phyloP scores from a whole-genome alignment of 2,888 invertebrate species.

The Leptodirus hochenwartii region DNA sequence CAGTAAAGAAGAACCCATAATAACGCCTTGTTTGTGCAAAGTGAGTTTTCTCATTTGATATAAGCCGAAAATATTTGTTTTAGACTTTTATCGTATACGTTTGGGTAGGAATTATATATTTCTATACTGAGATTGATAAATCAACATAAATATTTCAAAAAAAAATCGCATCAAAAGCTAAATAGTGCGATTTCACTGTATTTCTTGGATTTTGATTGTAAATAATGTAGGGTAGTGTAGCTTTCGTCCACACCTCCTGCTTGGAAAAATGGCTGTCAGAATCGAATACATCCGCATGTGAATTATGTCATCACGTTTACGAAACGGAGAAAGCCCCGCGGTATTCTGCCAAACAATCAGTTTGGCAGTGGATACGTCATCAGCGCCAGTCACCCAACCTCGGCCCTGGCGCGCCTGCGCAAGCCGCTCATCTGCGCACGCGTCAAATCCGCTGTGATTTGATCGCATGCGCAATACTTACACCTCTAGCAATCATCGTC shows the following conservation, averaged over 20 bases:
- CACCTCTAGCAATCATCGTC: constrained; percentile 34
- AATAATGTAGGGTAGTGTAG: constrained; percentile 47
- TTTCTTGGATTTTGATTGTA: too few species aligned
- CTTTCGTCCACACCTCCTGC: constrained; percentile 52
- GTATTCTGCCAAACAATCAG: constrained; percentile 35
- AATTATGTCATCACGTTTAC: constrained; percentile 52
- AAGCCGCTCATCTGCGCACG: constrained; percentile 19
- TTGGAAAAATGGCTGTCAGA: constrained; percentile 61
- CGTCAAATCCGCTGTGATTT: constrained; percentile 30
- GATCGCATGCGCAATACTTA: constrained; percentile 34
- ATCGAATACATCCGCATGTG: constrained; percentile 50
- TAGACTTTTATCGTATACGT: too few species aligned
- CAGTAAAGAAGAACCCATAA: constrained; percentile 26
- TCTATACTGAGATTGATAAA: neutral
- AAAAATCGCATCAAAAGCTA: neutral
- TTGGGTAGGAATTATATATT: too few species aligned
- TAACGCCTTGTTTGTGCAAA: constrained; percentile 32
- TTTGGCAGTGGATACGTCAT: constrained; percentile 38
- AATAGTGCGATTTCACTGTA: constrained; percentile 4
- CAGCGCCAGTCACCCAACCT: constrained; percentile 18
- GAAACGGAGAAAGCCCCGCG: constrained; percentile 42
- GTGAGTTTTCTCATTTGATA: constrained; percentile 17
- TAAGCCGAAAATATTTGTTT: constrained; percentile 3
- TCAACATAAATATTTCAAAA: neutral
- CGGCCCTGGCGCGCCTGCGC: constrained; percentile 18